phyloP scores from a whole-genome alignment of 2,888 invertebrate genomes.

The Mamestra brassicae region DNA sequence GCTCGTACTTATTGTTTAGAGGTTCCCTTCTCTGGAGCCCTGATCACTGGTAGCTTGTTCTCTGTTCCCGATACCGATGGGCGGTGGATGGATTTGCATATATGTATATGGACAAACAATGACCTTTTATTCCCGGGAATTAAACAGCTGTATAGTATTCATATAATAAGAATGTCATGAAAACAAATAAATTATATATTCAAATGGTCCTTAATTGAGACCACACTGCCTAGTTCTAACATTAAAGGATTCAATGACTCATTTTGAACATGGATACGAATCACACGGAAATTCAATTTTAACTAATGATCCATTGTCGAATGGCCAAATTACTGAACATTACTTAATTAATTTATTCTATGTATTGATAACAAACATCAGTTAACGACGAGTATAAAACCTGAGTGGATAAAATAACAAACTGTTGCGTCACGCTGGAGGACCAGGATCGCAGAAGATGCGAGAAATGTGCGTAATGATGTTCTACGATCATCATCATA shows the following conservation, averaged over 20 bases:
- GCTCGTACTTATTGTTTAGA: too few species aligned
- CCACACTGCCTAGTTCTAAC: not conserved
- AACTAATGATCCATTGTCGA: constrained; percentile 54
- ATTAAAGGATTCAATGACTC: constrained; percentile 29
- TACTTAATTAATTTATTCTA: constrained; percentile 30
- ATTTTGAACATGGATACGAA: constrained; percentile 16
- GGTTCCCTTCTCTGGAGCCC: too few species aligned
- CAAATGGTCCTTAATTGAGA: constrained; percentile 20
- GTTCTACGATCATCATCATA: constrained; percentile 1
- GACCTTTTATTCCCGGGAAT: too few species aligned
- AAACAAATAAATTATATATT: not conserved
- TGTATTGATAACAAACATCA: constrained; percentile 23
- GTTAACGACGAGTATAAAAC: constrained; percentile 19
- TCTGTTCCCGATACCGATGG: too few species aligned
- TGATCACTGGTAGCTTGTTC: too few species aligned
- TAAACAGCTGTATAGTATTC: not conserved
- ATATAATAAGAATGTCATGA: not conserved
- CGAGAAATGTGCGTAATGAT: constrained; percentile 36
- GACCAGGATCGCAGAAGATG: constrained; percentile 55
- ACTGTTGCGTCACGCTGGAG: constrained; percentile 55
- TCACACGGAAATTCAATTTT: constrained; percentile 28
- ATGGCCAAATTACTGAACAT: constrained; percentile 14
- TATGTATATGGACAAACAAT: too few species aligned
- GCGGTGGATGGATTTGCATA: too few species aligned
- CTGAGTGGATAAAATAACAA: constrained; percentile 48